Percentiles rank a stretch among this genome's conserved stretches.
These are phyloP conservation scores for Tautogolabrus adspersus DNA, from an alignment of 2,113 vertebrate genomes.

Conservation along the genomic window DNA sequence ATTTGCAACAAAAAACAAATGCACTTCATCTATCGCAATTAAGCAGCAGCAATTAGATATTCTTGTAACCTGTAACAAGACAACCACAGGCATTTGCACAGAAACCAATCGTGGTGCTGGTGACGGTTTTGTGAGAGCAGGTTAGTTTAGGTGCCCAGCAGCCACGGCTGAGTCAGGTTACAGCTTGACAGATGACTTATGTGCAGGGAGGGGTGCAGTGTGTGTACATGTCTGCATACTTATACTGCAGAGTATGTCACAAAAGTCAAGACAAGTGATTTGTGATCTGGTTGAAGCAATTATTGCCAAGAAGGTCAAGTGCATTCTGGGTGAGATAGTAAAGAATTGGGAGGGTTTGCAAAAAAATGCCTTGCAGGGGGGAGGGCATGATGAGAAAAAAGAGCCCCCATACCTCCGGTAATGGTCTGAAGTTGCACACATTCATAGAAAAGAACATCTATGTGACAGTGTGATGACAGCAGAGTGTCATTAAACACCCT, in stretches of 20 bases:
- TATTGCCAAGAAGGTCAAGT: constrained; percentile 59
- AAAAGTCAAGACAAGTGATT: constrained; percentile 64
- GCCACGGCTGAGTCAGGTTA: constrained; percentile 29
- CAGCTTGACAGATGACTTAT: constrained; percentile 59
- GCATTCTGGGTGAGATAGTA: constrained; percentile 46
- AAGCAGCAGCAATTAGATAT: constrained; percentile 16
- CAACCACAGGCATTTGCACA: constrained; percentile 13
- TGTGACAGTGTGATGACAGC: constrained; percentile 41
- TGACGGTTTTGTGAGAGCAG: constrained; percentile 26
- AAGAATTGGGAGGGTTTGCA: constrained; percentile 27
- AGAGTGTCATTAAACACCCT: constrained; percentile 40
- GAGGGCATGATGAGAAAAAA: constrained; percentile 15
- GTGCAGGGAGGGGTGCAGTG: constrained; percentile 35
- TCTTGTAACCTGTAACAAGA: constrained; percentile 17
- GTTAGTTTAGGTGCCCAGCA: constrained; percentile 53
- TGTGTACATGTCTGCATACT: constrained; percentile 63
- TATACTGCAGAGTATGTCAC: constrained; percentile 59
- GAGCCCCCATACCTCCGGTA: neutral
- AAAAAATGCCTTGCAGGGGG: constrained; percentile 29
- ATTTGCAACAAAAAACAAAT: neutral
- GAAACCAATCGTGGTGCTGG: neutral
- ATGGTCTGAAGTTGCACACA: constrained; percentile 7
- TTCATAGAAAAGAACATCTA: constrained; percentile 14
- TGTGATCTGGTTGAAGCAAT: constrained; percentile 61
- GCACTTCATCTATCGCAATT: constrained; percentile 24